Evolutionary conservation across 92 coral and sea anemone species (phyloP).

Genomic region (Parazoanthus swiftii): DNA sequence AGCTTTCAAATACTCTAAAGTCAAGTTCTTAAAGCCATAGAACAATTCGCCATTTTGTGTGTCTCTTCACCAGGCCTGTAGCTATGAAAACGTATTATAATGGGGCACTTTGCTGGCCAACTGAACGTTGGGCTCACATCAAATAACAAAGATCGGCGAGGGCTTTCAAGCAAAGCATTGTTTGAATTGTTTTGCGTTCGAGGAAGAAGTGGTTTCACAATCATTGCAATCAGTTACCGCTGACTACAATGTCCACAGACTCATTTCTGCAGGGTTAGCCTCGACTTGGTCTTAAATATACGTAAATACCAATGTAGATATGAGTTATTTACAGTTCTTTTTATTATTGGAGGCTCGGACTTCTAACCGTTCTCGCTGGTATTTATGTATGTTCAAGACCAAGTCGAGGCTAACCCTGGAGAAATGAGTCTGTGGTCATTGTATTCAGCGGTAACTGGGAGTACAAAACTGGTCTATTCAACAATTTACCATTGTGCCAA

Average conservation of each 20-base stretch:
- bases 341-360: no score
- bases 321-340: no score
- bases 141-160: background rate
- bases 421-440: no score
- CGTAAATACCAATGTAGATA: no score
- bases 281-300: no score
- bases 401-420: no score
- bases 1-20: no score
- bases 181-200: background rate
- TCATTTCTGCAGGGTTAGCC: background rate
- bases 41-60: background rate
- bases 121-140: background rate
- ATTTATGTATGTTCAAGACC: no score
- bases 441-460: background rate
- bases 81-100: conserved; percentile 9
- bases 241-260: background rate
- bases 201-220: background rate
- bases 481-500: background rate
- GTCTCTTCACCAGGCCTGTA: background rate
- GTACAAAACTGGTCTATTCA: background rate
- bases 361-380: no score
- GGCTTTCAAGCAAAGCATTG: background rate
- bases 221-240: background rate
- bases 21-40: no score
- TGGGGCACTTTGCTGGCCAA: background rate